Evolutionary conservation across 2,797 vertebrate species (phyloP), one percentile per base, ranked within the genome.

Genomic region (Gallinago stenura): DNA sequence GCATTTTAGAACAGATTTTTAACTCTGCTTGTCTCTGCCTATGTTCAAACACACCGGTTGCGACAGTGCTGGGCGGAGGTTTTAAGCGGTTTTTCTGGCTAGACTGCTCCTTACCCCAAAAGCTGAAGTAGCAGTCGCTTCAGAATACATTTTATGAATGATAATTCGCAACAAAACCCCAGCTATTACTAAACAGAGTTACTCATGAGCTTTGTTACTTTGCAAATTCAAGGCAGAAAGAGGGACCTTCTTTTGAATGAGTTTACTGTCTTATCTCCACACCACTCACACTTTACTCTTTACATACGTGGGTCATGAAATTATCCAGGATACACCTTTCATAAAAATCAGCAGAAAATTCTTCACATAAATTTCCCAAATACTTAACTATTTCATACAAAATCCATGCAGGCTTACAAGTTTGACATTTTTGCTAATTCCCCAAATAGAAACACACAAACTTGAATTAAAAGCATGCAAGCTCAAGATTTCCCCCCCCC

Each of bases 41-140:
- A 50, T 53, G 86, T 89, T 95, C 81, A 83, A 91, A 94, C 45
- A 53, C 81, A 25, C 60, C 3, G 17, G 51, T 69, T 96, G 90
- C 89, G 92, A 92, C 86, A 94, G 62, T 26, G 75, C 58, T 95
- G 95, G 94, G 95, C 2, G 91, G 93, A 94, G 91, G 93, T 76
- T 62, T 91, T 84, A 93, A 93, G 95, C 4, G 3, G 95, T 91
- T 96, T 95, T 96, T 95, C 93, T 90, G 91, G 95, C 93, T 95
- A 87, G 85, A 89, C 96, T 90, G 86, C 95, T 96, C 94, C 69
- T 69, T 71, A 80, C 25, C 45, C 70, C 2, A 7, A 71, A 89
- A 83, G 82, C 50, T 87, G 53, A 65, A 89, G 82, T 13, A 90
- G 95, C 56, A 93, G 50, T 46, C 0, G 1, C 61, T 95, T 92